Conservation (phyloP, 2,888 invertebrate genomes). For the Ramazzottius varieornatus region DNA sequence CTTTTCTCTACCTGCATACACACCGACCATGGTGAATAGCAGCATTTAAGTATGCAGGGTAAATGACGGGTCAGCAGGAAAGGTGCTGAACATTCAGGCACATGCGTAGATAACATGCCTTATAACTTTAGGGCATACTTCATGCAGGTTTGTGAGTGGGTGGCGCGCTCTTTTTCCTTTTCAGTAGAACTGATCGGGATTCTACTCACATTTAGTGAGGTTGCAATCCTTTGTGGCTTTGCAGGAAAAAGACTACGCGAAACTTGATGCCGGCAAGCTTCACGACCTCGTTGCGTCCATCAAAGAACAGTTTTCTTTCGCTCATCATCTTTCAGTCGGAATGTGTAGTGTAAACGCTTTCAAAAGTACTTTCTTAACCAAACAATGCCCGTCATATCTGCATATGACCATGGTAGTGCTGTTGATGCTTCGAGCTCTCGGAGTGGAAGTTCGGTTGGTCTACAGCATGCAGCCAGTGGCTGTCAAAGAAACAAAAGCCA, state of each 20-base stretch:
- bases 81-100: neutral
- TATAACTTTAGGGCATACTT: too few species aligned
- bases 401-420: constrained; percentile 12
- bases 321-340: neutral
- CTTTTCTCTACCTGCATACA: too few species aligned
- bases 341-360: neutral
- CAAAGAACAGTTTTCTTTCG: too few species aligned
- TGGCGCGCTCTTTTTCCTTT: too few species aligned
- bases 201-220: too few species aligned
- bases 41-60: too few species aligned
- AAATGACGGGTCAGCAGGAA: neutral
- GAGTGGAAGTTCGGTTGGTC: constrained; percentile 14
- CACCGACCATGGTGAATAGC: too few species aligned
- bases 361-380: neutral
- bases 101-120: neutral
- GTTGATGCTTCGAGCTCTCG: constrained; percentile 13
- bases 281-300: neutral
- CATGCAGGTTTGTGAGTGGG: too few species aligned
- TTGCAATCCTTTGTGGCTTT: too few species aligned
- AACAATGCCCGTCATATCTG: neutral
- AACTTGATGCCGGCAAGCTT: neutral
- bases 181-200: too few species aligned
- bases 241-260: too few species aligned
- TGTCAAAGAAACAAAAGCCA: neutral
- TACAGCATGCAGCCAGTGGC: constrained; percentile 17